These are phyloP conservation scores for Endotricha flammealis DNA, from an alignment of 2,888 invertebrate species.

Conservation along the genomic window DNA sequence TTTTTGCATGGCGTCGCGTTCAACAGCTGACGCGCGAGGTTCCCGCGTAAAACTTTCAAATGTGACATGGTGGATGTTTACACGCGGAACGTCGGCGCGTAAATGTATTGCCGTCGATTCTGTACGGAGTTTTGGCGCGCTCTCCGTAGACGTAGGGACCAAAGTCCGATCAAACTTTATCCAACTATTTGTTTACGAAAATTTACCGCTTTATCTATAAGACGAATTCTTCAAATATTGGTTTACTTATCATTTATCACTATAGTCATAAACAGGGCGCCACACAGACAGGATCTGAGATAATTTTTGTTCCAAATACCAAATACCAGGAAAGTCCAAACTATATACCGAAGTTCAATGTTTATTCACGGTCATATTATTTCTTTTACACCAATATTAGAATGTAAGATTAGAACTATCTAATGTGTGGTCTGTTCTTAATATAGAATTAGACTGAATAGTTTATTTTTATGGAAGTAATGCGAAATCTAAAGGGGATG, in stretches of 20 bases:
- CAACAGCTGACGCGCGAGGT: slow-evolving; percentile 54
- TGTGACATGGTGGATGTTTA: slow-evolving; percentile 59
- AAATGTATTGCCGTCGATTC: slow-evolving; percentile 38
- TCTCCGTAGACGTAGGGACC: slow-evolving; percentile 39
- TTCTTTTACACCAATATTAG: no score
- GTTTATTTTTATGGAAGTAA: no score
- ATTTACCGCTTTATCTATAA: neutral
- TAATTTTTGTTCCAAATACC: no score
- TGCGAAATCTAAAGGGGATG: neutral
- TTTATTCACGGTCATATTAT: no score
- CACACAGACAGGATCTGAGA: neutral
- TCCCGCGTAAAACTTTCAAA: slow-evolving; percentile 69
- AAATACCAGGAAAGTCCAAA: no score
- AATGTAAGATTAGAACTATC: no score
- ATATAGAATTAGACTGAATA: no score
- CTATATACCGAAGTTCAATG: no score
- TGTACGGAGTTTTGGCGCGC: slow-evolving; percentile 53
- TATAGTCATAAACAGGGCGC: no score
- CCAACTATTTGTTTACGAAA: slow-evolving; percentile 31
- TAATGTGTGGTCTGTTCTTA: no score
- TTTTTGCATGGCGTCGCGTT: slow-evolving; percentile 33
- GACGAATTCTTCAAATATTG: neutral
- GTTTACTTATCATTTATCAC: neutral
- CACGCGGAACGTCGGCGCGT: slow-evolving; percentile 44
- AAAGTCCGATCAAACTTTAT: slow-evolving; percentile 57